Conservation (phyloP, 2,113 vertebrate genomes). For the Meles meles region DNA sequence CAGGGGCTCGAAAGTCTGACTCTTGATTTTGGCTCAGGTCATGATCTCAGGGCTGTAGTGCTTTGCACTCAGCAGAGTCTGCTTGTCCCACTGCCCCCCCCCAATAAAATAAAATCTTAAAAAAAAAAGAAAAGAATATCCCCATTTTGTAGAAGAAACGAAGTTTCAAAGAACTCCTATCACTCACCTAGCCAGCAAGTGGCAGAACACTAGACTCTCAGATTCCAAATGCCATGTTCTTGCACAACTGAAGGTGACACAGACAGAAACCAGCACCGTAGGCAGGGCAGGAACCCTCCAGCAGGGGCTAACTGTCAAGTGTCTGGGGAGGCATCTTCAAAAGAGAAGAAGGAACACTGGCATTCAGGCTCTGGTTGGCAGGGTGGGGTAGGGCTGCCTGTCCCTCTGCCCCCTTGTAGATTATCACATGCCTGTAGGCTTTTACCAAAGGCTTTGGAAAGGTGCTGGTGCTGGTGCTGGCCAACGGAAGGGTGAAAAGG, state of each 20-base stretch:
- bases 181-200: neutral
- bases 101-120: neutral
- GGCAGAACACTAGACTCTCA: neutral
- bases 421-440: neutral
- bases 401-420: neutral
- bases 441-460: neutral
- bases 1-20: neutral
- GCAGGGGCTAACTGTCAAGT: neutral
- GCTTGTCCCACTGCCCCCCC: neutral
- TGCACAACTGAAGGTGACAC: neutral
- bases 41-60: neutral
- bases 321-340: neutral
- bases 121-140: neutral
- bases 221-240: neutral
- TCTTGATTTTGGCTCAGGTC: neutral
- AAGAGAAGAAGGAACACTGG: neutral
- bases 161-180: neutral
- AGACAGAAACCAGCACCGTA: neutral
- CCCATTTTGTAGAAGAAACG: slow-evolving; percentile 26
- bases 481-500: neutral
- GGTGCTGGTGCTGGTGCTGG: neutral
- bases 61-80: neutral
- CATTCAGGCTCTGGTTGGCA: neutral
- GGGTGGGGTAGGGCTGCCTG: neutral
- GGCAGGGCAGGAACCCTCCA: neutral